These are phyloP conservation scores for Athetis lepigone DNA, from an alignment of 2,888 invertebrate species.

Conservation along the genomic window DNA sequence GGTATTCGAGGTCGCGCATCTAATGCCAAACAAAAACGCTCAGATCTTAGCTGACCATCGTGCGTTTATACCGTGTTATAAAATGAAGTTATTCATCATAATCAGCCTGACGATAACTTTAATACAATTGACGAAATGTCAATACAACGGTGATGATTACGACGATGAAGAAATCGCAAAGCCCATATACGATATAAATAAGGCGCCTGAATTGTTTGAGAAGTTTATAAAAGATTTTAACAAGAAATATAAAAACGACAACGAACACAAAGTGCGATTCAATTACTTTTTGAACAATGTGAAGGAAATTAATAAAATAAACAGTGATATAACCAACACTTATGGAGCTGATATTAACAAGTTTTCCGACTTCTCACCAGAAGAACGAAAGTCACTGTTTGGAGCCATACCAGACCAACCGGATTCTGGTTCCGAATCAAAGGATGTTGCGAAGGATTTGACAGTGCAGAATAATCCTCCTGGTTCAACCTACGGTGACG, in stretches of 20 bases:
- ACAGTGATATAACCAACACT: slow-evolving; percentile 64
- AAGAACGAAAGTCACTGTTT: slow-evolving; percentile 53
- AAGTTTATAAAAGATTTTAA: slow-evolving; percentile 72
- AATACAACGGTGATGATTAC: slow-evolving; percentile 41
- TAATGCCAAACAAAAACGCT: slow-evolving; percentile 52
- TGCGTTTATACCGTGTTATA: slow-evolving; percentile 53
- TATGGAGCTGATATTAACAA: slow-evolving; percentile 73
- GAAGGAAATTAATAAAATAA: slow-evolving; percentile 75
- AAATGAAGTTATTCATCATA: slow-evolving; percentile 64
- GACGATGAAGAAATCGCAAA: slow-evolving; percentile 50
- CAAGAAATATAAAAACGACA: slow-evolving; percentile 73
- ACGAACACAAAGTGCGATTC: slow-evolving; percentile 72
- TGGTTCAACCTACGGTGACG: too few species aligned
- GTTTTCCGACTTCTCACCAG: slow-evolving; percentile 73
- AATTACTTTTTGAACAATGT: slow-evolving; percentile 74
- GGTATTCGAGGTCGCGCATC: slow-evolving; percentile 66
- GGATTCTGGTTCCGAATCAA: too few species aligned
- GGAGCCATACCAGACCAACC: too few species aligned
- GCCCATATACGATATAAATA: slow-evolving; percentile 73
- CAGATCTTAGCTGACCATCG: slow-evolving; percentile 57
- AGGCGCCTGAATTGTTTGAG: slow-evolving; percentile 73
- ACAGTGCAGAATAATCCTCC: too few species aligned
- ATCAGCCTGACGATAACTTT: slow-evolving; percentile 47
- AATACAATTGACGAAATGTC: slow-evolving; percentile 48
- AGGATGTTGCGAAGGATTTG: too few species aligned